Percentiles rank a stretch among this genome's conserved stretches.
Conservation (phyloP, 2,113 vertebrate genomes). For the Prolemur simus region DNA sequence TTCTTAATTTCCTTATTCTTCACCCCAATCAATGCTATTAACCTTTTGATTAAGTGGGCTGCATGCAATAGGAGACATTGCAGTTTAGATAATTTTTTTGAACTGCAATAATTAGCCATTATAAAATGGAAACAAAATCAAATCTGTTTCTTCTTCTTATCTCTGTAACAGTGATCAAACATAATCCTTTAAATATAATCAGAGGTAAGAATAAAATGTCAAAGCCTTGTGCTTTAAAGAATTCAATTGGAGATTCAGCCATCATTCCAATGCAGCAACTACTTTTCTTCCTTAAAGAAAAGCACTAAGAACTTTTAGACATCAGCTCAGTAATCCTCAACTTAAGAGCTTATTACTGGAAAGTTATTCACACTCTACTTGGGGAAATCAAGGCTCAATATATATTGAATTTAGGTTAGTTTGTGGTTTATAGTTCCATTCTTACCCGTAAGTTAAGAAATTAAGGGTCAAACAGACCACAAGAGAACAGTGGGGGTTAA, state of each 20-base stretch:
- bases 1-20: constrained; percentile 22
- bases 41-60: constrained; percentile 16
- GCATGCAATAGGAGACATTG: not conserved
- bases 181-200: constrained; percentile 61
- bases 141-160: constrained; percentile 46
- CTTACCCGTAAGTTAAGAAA: not conserved
- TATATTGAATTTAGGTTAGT: not conserved
- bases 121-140: constrained; percentile 67
- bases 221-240: constrained; percentile 26
- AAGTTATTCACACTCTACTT: not conserved
- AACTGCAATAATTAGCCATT: constrained; percentile 57
- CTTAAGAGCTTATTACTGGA: not conserved
- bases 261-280: not conserved
- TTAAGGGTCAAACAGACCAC: not conserved
- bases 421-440: constrained; percentile 15
- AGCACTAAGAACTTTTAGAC: constrained; percentile 9
- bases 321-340: not conserved
- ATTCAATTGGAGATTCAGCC: constrained; percentile 37
- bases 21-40: not conserved
- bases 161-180: constrained; percentile 47
- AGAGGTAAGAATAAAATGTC: constrained; percentile 52
- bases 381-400: not conserved
- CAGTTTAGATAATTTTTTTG: constrained; percentile 53
- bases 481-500: not conserved
- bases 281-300: not conserved